Evolutionary conservation across 2,113 vertebrate genomes (phyloP).

Genomic region (Onychostoma macrolepis): DNA sequence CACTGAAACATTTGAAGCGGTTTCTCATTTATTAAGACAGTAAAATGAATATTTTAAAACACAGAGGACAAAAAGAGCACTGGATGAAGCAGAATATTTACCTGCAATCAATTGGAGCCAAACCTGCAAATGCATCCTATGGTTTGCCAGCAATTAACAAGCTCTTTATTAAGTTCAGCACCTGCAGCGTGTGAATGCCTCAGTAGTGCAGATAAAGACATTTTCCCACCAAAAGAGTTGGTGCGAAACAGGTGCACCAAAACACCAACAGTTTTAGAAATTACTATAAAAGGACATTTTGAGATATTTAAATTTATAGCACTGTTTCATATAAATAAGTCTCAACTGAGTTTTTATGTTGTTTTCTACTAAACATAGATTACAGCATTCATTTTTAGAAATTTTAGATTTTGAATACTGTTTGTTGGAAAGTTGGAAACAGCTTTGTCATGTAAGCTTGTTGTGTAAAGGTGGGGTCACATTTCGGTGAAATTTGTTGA

Average conservation of each 20-base stretch:
- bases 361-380: neutral
- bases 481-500: too few relatives aligned
- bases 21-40: neutral
- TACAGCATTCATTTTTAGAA: neutral
- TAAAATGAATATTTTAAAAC: neutral
- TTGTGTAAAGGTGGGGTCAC: too few relatives aligned
- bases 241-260: neutral
- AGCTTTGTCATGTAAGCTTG: too few relatives aligned
- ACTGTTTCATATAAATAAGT: neutral
- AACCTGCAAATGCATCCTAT: constrained; percentile 8
- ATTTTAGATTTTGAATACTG: too few relatives aligned
- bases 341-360: neutral
- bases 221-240: neutral
- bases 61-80: neutral
- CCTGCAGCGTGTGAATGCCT: neutral
- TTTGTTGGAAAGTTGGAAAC: too few relatives aligned
- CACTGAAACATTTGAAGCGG: neutral
- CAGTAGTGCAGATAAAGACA: neutral
- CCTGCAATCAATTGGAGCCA: neutral
- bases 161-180: neutral
- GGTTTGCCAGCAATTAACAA: neutral
- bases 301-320: neutral
- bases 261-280: neutral
- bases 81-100: constrained; percentile 12
- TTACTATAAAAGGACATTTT: neutral